These are phyloP conservation scores for Nemotelus nigrinus DNA, from an alignment of 2,888 invertebrate species.

Conservation along the genomic window DNA sequence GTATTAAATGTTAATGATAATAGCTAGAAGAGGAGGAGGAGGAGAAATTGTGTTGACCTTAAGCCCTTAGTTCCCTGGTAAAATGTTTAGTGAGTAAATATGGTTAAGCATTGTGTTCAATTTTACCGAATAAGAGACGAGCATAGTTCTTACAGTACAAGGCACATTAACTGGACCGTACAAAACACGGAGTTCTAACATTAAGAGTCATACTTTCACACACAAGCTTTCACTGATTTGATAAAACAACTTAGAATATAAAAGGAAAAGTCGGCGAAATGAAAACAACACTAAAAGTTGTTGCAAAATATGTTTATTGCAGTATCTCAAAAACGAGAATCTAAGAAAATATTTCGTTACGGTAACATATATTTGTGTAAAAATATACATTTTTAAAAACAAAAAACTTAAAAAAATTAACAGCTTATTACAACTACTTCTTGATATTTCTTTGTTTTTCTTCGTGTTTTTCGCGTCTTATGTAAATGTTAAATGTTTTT, in stretches of 20 bases:
- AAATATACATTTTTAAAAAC: not conserved
- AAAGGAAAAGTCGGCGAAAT: not conserved
- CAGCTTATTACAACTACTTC: too few species aligned
- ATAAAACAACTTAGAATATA: not conserved
- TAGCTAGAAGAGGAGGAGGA: not conserved
- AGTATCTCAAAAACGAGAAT: not conserved
- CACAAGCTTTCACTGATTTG: constrained; percentile 35
- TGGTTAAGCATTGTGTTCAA: not conserved
- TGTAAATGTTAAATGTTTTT: too few species aligned
- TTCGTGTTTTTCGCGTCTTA: constrained; percentile 3
- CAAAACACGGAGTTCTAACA: too few species aligned
- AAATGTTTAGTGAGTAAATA: constrained; percentile 27
- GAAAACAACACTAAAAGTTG: constrained; percentile 23
- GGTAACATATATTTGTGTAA: constrained; percentile 12
- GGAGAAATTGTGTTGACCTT: not conserved
- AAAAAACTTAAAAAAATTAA: not conserved
- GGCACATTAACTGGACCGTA: not conserved
- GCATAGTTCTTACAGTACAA: not conserved
- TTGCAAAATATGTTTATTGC: constrained; percentile 7
- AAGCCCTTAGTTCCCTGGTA: not conserved
- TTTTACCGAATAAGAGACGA: not conserved
- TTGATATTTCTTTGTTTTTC: constrained; percentile 4
- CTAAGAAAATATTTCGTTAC: constrained; percentile 1
- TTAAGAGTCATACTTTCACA: constrained; percentile 24
- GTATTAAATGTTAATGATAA: not conserved